Base-by-base conservation (phyloP, 2,797 vertebrate species). In the Hephaestus fuliginosus region DNA sequence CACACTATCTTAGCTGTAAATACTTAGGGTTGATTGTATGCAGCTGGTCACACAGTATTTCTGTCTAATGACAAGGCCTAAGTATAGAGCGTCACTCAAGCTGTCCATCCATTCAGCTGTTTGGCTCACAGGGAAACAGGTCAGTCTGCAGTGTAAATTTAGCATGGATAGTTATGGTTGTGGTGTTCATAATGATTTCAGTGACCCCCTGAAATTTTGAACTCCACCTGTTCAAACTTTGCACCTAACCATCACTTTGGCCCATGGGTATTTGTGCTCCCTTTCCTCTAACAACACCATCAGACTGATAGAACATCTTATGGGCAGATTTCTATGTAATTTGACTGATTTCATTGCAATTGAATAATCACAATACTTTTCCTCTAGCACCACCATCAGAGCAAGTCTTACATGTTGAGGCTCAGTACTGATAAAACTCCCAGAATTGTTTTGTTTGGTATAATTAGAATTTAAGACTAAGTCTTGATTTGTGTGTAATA, bases 381-480 rank as follows among this genome's bases (percentile, higher is more conserved):
- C 68, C 8, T 64, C 14, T 17, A 7, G n/a, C 7, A 2, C 22
- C 36, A 15, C 11, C 30, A 43, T 49, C 25, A 58, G 10, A 51
- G 0, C 41, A 62, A 68, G 43, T 5, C 1, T 28, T 18, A 49
- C 33, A 74, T 61, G 49, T 30, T 55, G 2, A 11, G 13, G 33
- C 43, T 56, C n/a, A 30, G 2, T 15, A 18, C 18, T 17, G 13
- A 12, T 22, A 25, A 44, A 46, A 13, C 22, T 48, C 55, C 28
- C 14, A 22, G 13, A 52, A 46, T 7, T 44, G 30, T 41, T 70
- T 56, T 22, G 12, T 41, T 41, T 36, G 4, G 14, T 71, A n/a
- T 46, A 67, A 67, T 66, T 14, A 56, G 14, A 15, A 25, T 36
- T 69, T 77, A 18, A 57, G 25, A n/a, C 55, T 63, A 20, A n/a